Evolutionary conservation across 1,140 invertebrate species (phyloP), one percentile per base, ranked within the genome.

Genomic region (Tetraneura akinire): DNA sequence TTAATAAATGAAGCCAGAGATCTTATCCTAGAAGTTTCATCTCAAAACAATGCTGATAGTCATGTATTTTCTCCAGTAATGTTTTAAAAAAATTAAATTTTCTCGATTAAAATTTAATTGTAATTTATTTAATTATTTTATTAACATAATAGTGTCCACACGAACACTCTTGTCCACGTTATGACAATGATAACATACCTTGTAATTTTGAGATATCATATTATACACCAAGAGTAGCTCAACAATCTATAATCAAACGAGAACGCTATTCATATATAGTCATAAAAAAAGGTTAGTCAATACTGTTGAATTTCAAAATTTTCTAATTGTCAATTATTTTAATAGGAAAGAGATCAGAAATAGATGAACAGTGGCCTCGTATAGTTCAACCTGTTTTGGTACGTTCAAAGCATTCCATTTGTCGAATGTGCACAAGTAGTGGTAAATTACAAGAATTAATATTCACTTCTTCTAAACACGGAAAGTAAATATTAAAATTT

Each of bases 191-290:
- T 81, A 86, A 89, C 10, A 91, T 88, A 14, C 91, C 92, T 0
- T 97, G 95, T 85, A 94, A 92, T 85, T 96, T 94, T 85, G 83
- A 89, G 81, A 88, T 91, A 29, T 83, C 86, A 14, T 95, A 91
- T 85, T 84, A 87, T 55, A 86, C 88, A 1, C 83, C 93, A 80
- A 86, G 87, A 37, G 86, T 91, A 81, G 84, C 83, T 9, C 83
- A 85, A 2, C 86, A 86, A 70, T 81, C 83, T 4, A 84, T 87
- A 81, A 81, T 86, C 0, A 83, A 84, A 45, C 86, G 84, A 18
- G 91, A 93, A 82, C 80, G 87, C 26, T 94, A 89, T 85, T 91
- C 90, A 10, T 96, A 94, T 85, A 87, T 95, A 0, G 89, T 96
- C 62, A 85, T 96, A 23, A 92, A 90, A 84, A 95, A 94, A 90